These are phyloP conservation scores for Caenorhabditis sp. DNA, from an alignment of 2,888 invertebrate genomes.

Conservation along the genomic window DNA sequence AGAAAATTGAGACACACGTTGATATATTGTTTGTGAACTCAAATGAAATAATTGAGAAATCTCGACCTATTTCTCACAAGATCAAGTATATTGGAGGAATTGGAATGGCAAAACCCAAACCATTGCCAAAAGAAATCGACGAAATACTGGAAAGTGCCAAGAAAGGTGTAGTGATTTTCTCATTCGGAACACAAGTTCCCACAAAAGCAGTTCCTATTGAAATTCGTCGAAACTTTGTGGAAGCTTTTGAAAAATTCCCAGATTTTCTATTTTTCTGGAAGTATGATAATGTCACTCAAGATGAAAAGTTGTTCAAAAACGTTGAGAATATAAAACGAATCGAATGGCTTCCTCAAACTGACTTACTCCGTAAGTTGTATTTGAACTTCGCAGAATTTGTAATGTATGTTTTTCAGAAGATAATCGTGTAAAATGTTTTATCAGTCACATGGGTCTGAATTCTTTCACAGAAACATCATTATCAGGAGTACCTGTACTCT, in stretches of 20 bases:
- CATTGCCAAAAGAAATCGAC: conserved; percentile 22
- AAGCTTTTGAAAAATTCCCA: conserved; percentile 52
- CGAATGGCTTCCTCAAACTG: conserved; percentile 60
- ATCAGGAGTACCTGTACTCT: conserved; percentile 50
- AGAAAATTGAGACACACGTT: conserved; percentile 22
- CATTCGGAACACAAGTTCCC: conserved; percentile 52
- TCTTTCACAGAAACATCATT: conserved; percentile 45
- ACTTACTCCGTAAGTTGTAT: conserved; percentile 18
- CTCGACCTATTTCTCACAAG: conserved; percentile 51
- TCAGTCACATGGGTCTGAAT: conserved; percentile 57
- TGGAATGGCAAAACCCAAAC: conserved; percentile 27
- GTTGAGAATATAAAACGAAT: conserved; percentile 43
- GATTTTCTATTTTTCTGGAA: conserved; percentile 55
- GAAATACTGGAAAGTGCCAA: conserved; percentile 5
- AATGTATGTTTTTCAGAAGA: conserved; percentile 33
- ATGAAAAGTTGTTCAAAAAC: conserved; percentile 32
- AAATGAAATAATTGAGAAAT: conserved; percentile 58
- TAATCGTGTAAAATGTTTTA: conserved; percentile 41
- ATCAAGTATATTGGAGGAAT: conserved; percentile 60
- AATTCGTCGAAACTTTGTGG: conserved; percentile 41
- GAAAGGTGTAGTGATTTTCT: conserved; percentile 53
- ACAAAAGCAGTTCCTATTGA: conserved; percentile 30
- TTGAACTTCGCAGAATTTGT: not conserved
- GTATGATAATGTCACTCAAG: conserved; percentile 37
- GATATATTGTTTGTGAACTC: conserved; percentile 51